Evolutionary conservation across 2,113 vertebrate genomes (phyloP).

Genomic region (Phasianus colchicus): DNA sequence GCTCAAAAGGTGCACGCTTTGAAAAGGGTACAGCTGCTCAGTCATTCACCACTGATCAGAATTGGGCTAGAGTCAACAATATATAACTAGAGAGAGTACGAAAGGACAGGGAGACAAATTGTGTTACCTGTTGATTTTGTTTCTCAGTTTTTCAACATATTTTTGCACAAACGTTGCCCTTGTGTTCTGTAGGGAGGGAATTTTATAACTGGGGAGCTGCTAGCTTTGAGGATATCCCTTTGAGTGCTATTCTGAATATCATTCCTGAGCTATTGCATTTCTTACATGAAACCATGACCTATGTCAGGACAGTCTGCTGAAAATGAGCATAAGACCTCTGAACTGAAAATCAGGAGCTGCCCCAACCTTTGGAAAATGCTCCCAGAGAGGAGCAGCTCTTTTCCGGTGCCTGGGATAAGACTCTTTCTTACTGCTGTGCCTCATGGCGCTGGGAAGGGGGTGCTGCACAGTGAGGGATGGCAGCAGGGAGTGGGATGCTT

Average conservation of each 20-base stretch:
- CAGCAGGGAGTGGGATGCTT: neutral
- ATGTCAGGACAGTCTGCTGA: neutral
- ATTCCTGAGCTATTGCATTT: neutral
- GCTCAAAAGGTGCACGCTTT: neutral
- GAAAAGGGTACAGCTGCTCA: neutral
- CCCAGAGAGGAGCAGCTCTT: neutral
- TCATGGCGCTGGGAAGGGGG: neutral
- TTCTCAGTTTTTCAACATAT: neutral
- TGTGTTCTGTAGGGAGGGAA: neutral
- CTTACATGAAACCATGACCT: neutral
- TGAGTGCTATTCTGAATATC: neutral
- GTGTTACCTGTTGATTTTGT: neutral
- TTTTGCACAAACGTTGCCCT: neutral
- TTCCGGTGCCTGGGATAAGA: neutral
- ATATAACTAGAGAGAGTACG: neutral
- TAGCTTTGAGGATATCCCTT: neutral
- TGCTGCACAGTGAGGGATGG: neutral
- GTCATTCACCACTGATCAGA: neutral
- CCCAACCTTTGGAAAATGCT: neutral
- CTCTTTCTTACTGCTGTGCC: neutral
- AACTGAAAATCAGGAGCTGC: neutral
- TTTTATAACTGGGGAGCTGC: neutral
- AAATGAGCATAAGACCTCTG: neutral
- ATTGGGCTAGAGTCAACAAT: neutral
- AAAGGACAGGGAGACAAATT: conserved; percentile 4